Evolutionary conservation across 1,140 invertebrate genomes (phyloP).

Genomic region (Eumeta japonica): DNA sequence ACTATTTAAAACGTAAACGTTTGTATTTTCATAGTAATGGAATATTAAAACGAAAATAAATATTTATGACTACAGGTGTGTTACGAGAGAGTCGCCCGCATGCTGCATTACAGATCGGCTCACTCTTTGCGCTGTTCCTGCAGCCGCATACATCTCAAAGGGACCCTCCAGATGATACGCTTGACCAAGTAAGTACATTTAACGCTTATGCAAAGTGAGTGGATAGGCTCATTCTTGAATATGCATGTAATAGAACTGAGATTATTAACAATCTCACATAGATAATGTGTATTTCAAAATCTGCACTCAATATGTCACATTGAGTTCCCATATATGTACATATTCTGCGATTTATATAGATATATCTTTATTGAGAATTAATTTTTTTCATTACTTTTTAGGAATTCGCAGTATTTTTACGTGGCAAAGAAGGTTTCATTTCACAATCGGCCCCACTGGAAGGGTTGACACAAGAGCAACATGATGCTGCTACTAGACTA

Average conservation of each 20-base stretch:
- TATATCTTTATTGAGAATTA: no score
- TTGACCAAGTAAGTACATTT: slow-evolving; percentile 66
- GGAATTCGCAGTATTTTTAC: slow-evolving; percentile 93
- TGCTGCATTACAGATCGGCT: slow-evolving; percentile 93
- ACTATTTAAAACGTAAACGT: no score
- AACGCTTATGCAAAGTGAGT: no score
- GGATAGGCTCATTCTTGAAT: no score
- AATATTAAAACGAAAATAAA: not conserved
- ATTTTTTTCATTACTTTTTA: slow-evolving; percentile 8
- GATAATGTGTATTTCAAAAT: no score
- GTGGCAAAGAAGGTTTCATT: slow-evolving; percentile 84
- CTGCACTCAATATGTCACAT: no score
- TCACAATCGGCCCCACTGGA: slow-evolving; percentile 58
- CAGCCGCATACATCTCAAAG: slow-evolving; percentile 90
- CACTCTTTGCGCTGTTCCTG: slow-evolving; percentile 88
- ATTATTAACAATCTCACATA: no score
- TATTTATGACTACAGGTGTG: slow-evolving; percentile 64
- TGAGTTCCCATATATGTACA: no score
- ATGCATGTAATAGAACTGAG: no score
- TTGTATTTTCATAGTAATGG: not conserved
- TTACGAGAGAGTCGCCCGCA: slow-evolving; percentile 92
- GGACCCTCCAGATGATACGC: slow-evolving; percentile 76
- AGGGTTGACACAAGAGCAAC: slow-evolving; percentile 80
- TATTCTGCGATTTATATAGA: no score
- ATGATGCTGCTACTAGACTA: slow-evolving; percentile 74